These are phyloP conservation scores for Onychostoma macrolepis DNA, from an alignment of 2,113 vertebrate genomes.

Conservation along the genomic window DNA sequence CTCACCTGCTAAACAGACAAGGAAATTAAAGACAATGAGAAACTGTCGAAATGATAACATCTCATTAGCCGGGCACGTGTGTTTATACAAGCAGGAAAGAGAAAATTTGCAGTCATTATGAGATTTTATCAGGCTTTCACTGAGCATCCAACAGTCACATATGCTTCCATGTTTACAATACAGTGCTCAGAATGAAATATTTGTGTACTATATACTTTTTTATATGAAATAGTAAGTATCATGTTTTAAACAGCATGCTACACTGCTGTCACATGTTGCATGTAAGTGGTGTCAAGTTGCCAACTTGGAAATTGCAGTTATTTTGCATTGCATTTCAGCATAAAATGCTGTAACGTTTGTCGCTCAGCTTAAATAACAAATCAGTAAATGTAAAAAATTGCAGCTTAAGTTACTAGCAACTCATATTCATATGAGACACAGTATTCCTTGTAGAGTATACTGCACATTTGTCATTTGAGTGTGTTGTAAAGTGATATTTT, in stretches of 20 bases:
- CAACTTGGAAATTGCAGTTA: neutral
- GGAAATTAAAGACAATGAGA: neutral
- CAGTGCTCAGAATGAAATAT: neutral
- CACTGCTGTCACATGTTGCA: neutral
- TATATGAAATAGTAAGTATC: neutral
- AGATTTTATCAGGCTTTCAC: neutral
- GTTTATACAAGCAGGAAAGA: neutral
- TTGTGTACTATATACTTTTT: neutral
- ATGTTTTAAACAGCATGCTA: neutral
- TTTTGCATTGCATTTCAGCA: neutral
- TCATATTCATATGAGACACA: neutral
- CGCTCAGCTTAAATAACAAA: neutral
- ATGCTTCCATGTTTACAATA: neutral
- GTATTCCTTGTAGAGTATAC: too few species aligned
- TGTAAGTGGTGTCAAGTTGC: neutral
- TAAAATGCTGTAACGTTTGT: neutral
- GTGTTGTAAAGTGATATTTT: neutral
- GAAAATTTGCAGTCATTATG: neutral
- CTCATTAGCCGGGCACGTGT: neutral
- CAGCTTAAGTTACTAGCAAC: neutral
- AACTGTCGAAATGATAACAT: slow-evolving; percentile 4
- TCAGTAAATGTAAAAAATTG: neutral
- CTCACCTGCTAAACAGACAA: neutral
- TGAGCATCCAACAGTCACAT: neutral
- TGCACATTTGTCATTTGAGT: neutral